A percentile compares a stretch with the other conserved stretches of the same genome.
These are phyloP conservation scores for Spea bombifrons DNA, from an alignment of 2,113 vertebrate species.

Conservation along the genomic window DNA sequence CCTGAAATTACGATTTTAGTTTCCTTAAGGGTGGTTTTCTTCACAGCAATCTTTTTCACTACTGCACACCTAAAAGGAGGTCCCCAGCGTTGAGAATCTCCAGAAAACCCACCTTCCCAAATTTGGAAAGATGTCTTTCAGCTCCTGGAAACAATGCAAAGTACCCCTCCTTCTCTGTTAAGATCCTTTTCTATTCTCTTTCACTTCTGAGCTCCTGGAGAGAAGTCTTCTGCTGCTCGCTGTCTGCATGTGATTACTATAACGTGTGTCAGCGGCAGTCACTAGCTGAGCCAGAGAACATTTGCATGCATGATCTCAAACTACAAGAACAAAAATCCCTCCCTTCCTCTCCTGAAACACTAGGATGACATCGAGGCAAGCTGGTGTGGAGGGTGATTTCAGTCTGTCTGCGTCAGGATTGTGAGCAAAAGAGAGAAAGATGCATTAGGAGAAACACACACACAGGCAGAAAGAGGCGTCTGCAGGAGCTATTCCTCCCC, in stretches of 20 bases:
- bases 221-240: neutral
- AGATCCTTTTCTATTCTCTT: conserved; percentile 5
- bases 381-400: conserved; percentile 36
- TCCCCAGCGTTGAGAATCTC: conserved; percentile 12
- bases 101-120: conserved; percentile 23
- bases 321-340: conserved; percentile 28
- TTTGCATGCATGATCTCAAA: conserved; percentile 15
- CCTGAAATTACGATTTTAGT: neutral
- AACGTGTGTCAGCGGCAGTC: conserved; percentile 32
- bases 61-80: conserved; percentile 9
- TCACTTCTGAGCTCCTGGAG: conserved; percentile 3
- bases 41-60: conserved; percentile 1
- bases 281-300: conserved; percentile 28
- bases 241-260: conserved; percentile 9
- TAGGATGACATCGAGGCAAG: conserved; percentile 45
- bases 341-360: conserved; percentile 36
- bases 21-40: neutral
- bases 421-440: neutral
- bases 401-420: conserved; percentile 55
- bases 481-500: conserved; percentile 66
- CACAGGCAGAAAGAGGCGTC: conserved; percentile 56
- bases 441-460: conserved; percentile 14
- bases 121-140: neutral
- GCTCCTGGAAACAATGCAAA: conserved; percentile 15
- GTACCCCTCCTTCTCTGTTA: conserved; percentile 1